A percentile compares a stretch with the other conserved stretches of the same genome.
Conservation (phyloP, 2,888 invertebrate species). For the Drosophila longiperda region DNA sequence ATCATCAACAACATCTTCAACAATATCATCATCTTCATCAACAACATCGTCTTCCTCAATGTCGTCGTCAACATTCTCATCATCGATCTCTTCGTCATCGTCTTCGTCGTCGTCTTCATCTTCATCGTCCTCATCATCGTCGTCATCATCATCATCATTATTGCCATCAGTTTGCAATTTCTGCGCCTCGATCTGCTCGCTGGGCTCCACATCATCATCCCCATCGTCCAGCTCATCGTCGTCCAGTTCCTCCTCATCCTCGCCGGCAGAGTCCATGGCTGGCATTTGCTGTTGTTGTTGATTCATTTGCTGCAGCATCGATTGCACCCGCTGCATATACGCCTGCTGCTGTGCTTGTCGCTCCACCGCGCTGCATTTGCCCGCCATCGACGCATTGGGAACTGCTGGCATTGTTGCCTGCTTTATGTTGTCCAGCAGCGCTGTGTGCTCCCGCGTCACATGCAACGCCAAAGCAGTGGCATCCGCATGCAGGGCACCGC, state of each 20-base stretch:
- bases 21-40: conserved; percentile 5
- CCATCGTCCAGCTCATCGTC: conserved; percentile 43
- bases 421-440: conserved; percentile 81
- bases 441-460: conserved; percentile 82
- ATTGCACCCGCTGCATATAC: conserved; percentile 72
- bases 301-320: conserved; percentile 73
- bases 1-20: neutral
- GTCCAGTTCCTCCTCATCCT: conserved; percentile 67
- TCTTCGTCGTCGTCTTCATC: conserved; percentile 11
- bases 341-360: conserved; percentile 71
- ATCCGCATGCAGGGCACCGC: conserved; percentile 82
- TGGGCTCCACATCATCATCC: conserved; percentile 19
- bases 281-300: conserved; percentile 57
- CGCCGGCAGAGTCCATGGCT: conserved; percentile 68
- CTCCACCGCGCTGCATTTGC: conserved; percentile 60
- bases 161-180: conserved; percentile 21
- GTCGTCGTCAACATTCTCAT: neutral
- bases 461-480: conserved; percentile 82
- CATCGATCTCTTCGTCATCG: conserved; percentile 1
- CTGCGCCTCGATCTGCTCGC: conserved; percentile 15
- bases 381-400: conserved; percentile 15
- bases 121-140: neutral
- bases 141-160: conserved; percentile 21
- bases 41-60: conserved; percentile 17
- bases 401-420: conserved; percentile 46